phyloP scores from a whole-genome alignment of 35 echinoderm and acorn worm genomes.

The Apostichopus californicus region DNA sequence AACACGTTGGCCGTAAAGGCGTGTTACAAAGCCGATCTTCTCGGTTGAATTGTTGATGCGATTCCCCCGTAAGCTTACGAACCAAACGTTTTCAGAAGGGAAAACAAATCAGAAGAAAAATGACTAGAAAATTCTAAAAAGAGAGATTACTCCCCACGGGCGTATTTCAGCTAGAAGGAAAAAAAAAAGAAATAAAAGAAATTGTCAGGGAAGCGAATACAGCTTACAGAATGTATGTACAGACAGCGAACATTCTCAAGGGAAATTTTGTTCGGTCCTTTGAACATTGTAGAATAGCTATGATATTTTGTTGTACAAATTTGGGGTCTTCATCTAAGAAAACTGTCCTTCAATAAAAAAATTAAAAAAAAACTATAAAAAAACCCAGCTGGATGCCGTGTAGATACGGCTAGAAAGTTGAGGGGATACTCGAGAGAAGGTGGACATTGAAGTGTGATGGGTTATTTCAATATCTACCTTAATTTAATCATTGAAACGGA shows the following conservation, averaged over 20 bases:
- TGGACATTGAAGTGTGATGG: too few relatives aligned
- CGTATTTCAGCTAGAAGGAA: neutral
- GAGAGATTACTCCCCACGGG: constrained; percentile 25
- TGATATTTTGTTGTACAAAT: constrained; percentile 29
- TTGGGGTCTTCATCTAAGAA: neutral
- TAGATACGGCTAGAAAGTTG: too few relatives aligned
- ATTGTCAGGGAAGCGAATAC: constrained; percentile 22
- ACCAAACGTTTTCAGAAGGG: neutral
- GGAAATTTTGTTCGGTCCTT: constrained; percentile 18
- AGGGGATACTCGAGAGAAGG: too few relatives aligned
- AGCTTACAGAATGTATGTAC: neutral
- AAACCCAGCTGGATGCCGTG: neutral
- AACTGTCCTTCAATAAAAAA: constrained; percentile 1
- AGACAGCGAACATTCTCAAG: neutral
- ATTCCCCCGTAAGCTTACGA: constrained; percentile 42
- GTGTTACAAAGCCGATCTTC: constrained; percentile 44
- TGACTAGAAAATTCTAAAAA: constrained; percentile 4
- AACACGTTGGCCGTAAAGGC: constrained; percentile 41
- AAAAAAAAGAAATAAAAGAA: neutral
- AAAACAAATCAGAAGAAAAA: neutral
- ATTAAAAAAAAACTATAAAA: neutral
- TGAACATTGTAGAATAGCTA: constrained; percentile 39
- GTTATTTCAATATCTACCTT: too few relatives aligned
- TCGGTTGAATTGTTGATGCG: constrained; percentile 31
- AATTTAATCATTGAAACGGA: too few relatives aligned